Base-by-base conservation (phyloP, 2,113 vertebrate species). In the Callipepla squamata region DNA sequence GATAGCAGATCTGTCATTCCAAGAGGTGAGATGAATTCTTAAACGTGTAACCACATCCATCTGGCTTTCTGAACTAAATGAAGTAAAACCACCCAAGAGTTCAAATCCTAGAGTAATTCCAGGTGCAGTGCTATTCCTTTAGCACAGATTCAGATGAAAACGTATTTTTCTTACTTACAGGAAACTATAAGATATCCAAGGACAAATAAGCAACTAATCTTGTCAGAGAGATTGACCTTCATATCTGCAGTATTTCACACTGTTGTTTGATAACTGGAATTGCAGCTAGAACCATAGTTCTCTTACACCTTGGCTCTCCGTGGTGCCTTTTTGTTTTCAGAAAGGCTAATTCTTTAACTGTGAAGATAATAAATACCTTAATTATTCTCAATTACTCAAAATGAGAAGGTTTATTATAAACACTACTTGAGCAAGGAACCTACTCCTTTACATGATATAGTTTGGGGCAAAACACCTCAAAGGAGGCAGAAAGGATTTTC, bases 1-100 rank as follows among this genome's bases (percentile, higher is more conserved):
- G 89, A 57, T 7, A 80, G 80, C 25, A 74, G 76, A 88, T 93
- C 90, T 68, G 63, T 96, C 92, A 88, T 85, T 68, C 61, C 5
- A 2, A 59, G 23, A 94, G 80, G 30, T 0, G 0, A 96, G 61
- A 77, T 30, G 77, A 90, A 74, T 84, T 74, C 78, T 86, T 79
- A 78, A 92, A 86, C 87, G 47, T 72, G 67, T 25, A 74, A 70
- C 62, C 63, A 67, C 58, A 66, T 65, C 87, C 73, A 28, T n/a
- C 85, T 34, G 44, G n/a, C 34, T 95, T 92, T 93, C 50, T 72
- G 51, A 80, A 72, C 68, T 55, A 69, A 77, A 70, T 74, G 50
- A 79, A 92, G 63, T 72, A 53, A 85, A 95, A 58, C 42, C 48
- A 69, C 32, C 4, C 7, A 48, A 82, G 45, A 79, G 53, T 38